Base-by-base conservation (phyloP, 2,113 vertebrate species). In the Pangasianodon hypophthalmus region DNA sequence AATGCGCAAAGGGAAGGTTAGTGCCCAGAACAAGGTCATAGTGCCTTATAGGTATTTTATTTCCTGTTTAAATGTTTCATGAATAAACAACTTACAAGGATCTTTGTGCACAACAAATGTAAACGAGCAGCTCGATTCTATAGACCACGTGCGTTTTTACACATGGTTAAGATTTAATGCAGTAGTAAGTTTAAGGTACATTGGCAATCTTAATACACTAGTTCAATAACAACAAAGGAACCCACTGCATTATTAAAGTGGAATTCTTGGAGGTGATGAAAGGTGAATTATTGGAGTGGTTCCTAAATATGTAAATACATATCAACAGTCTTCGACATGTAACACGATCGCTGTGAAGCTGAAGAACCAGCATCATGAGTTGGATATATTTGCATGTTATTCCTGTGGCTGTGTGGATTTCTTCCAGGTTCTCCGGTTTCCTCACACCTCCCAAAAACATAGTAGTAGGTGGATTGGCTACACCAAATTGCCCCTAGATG, bases 11-110 rank as follows among this genome's bases (percentile, higher is more conserved):
- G 54, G 54, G 71, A 75, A 62, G 52, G 86, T 46, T 77, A 46
- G 4, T 60, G 11, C 4, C 48, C 85, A 73, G 54, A 79, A 73
- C 90, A 91, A 91, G 90, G 90, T 91, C 90, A 91, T 26, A 56
- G 50, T 60, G n/a, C 6, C 32, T 37, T 56, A 3, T 44, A 62
- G 21, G 37, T 37, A 37, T 60, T 52, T 32, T 67, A 50, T 16
- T 48, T 3, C 73, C 32, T 29, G 7, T 32, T 10, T 6, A 29
- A 32, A 13, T 32, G 6, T 10, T 41, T 54, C 52, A 24, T 14
- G 56, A 60, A 16, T 62, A 44, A 60, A 84, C 32, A 19, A n/a
- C 79, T 18, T 54, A 19, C 3, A 80, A n/a, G 1, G 24, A 4
- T 18, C 16, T 32, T 4, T 50, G 3, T 50, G 14, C 32, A 80